Evolutionary conservation across 2,113 vertebrate species (phyloP).

Genomic region (Campylorhamphus procurvoides): DNA sequence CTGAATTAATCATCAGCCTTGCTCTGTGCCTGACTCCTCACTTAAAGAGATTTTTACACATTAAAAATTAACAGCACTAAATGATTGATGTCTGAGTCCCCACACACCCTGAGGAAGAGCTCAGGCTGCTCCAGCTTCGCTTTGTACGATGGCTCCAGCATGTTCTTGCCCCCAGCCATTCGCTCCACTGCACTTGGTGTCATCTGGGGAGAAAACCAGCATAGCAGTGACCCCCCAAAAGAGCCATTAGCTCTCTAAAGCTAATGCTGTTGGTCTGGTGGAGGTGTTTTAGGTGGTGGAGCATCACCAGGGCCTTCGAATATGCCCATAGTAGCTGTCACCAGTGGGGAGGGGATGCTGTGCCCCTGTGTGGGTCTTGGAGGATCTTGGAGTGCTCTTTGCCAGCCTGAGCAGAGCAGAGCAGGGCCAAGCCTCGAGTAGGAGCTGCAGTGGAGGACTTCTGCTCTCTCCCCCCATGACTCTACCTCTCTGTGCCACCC

Average conservation of each 20-base stretch:
- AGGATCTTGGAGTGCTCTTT: background rate
- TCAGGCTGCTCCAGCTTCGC: background rate
- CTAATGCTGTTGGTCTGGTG: background rate
- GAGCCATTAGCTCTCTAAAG: background rate
- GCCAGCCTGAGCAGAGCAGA: background rate
- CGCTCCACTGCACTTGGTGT: background rate
- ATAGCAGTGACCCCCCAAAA: accelerated
- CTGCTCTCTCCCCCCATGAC: background rate
- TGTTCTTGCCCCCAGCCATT: background rate
- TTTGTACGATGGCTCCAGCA: background rate
- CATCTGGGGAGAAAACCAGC: background rate
- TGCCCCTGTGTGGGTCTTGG: accelerated
- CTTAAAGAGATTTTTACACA: constrained; percentile 7
- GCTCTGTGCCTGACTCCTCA: background rate
- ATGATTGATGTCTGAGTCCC: constrained; percentile 24
- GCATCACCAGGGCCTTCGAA: background rate
- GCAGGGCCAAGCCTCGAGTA: background rate
- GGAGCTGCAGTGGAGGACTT: background rate
- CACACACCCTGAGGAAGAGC: background rate
- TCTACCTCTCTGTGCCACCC: background rate
- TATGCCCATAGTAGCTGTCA: no score
- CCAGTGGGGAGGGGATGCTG: accelerated
- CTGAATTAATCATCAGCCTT: constrained; percentile 56
- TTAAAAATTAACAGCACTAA: constrained; percentile 60
- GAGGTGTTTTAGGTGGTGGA: background rate